Conservation (phyloP, 2,797 vertebrate genomes). For the Mus spretus region DNA sequence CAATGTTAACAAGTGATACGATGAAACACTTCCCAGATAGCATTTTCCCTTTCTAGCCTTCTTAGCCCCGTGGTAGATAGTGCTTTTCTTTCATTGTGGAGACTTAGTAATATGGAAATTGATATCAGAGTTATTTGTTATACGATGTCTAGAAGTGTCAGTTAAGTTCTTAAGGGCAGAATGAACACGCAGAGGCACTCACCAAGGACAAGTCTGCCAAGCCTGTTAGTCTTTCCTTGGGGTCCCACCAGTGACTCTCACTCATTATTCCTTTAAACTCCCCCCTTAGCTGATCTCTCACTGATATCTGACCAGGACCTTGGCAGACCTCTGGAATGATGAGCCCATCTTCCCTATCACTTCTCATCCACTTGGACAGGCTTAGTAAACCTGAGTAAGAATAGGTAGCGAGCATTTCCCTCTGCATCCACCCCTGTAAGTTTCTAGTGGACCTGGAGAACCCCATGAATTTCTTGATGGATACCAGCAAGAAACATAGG, state of each 20-base stretch:
- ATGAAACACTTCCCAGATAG: background rate
- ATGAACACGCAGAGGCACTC: accelerated
- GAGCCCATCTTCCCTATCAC: background rate
- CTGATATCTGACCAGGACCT: background rate
- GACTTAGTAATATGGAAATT: background rate
- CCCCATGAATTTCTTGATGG: background rate
- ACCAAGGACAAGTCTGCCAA: background rate
- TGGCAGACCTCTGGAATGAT: background rate
- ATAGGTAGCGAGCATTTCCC: background rate
- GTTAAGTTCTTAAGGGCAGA: slow-evolving; percentile 28
- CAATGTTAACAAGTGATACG: background rate
- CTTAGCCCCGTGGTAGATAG: background rate
- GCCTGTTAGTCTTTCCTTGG: background rate
- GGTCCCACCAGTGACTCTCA: background rate
- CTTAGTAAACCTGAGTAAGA: slow-evolving; percentile 10
- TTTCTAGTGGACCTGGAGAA: background rate
- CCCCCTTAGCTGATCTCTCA: background rate
- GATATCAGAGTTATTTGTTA: background rate
- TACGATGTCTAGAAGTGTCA: background rate
- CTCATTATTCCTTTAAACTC: background rate
- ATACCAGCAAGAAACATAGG: background rate
- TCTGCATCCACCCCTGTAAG: background rate
- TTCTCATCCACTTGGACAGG: slow-evolving; percentile 2
- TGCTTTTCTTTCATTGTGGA: background rate
- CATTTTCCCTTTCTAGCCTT: background rate